Conservation (phyloP, 1,140 invertebrate genomes). For the Melipona quadrifasciata region DNA sequence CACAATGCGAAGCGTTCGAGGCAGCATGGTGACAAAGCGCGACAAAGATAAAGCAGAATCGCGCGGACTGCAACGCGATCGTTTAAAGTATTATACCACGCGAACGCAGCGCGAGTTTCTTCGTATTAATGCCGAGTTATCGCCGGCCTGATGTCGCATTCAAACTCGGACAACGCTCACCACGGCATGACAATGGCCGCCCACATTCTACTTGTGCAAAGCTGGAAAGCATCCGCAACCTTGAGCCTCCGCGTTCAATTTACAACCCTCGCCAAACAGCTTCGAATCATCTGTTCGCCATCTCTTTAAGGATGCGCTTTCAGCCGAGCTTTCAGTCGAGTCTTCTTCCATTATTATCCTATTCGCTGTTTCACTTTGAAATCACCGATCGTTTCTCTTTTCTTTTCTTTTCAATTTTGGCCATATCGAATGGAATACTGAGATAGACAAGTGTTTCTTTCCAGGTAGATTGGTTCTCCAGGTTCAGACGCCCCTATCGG, state of each 20-base stretch:
- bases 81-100: neutral
- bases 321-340: neutral
- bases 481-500: neutral
- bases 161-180: conserved; percentile 33
- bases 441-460: neutral
- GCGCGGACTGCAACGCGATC: neutral
- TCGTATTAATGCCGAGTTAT: conserved; percentile 40
- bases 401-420: neutral
- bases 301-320: neutral
- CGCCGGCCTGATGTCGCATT: conserved; percentile 24
- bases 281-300: conserved; percentile 24
- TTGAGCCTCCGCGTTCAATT: conserved; percentile 21
- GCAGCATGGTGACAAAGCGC: neutral
- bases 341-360: neutral
- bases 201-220: conserved; percentile 33
- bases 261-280: conserved; percentile 10
- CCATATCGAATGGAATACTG: neutral
- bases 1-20: neutral
- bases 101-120: neutral
- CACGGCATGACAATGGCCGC: conserved; percentile 28
- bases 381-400: neutral
- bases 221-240: conserved; percentile 45
- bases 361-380: neutral
- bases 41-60: neutral
- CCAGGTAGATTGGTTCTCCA: neutral